Evolutionary conservation across 2,797 vertebrate species (phyloP), one percentile per base, ranked within the genome.

Genomic region (Sebastiscus tertius): DNA sequence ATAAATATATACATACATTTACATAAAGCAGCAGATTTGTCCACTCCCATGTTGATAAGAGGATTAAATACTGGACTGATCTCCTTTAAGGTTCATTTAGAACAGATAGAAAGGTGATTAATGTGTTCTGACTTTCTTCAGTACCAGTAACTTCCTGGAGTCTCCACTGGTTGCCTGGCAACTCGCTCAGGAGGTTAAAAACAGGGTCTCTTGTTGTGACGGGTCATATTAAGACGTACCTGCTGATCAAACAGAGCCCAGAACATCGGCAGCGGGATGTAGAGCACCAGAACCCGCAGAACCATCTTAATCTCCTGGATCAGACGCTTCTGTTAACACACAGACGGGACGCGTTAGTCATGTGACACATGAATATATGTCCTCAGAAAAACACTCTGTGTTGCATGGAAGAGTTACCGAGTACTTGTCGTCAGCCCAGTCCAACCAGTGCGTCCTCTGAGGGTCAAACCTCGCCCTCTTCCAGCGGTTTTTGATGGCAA

Each of bases 181-280:
- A 46, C 14, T 46, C 18, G 42, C 42, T 46, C 14, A 2, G 18
- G 42, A 46, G 42, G 14, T 46, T 16, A 46, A 46, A 39, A 13
- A 39, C 13, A 58, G 8, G 16, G 5, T 8, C 14, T 27, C 13
- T 58, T 27, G 3, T 58, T 27, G 2, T 24, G 11, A 56, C 22
- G 4, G 24, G 5, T 56, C 22, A 56, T 8, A 58, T 4, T 55
- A 3, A 10, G 36, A 39, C 10, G 0, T 84, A 99, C 99, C 98
- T 99, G 98, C 92, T 99, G 98, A 89, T 99, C 98, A 87, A 99
- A 97, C 82, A 99, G 97, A 83, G 98, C 98, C 99, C 98, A 99
- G 95, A 99, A 99, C 98, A 99, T 99, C 5, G 98, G 99, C 77
- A 99, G 92, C 0, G 99, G 98, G 77, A 99, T 96, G 88, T 97